A percentile compares a stretch with the other conserved stretches of the same genome.
phyloP scores from a whole-genome alignment of 53 echinoderm and acorn worm genomes.

The Apostichopus leukothele region DNA sequence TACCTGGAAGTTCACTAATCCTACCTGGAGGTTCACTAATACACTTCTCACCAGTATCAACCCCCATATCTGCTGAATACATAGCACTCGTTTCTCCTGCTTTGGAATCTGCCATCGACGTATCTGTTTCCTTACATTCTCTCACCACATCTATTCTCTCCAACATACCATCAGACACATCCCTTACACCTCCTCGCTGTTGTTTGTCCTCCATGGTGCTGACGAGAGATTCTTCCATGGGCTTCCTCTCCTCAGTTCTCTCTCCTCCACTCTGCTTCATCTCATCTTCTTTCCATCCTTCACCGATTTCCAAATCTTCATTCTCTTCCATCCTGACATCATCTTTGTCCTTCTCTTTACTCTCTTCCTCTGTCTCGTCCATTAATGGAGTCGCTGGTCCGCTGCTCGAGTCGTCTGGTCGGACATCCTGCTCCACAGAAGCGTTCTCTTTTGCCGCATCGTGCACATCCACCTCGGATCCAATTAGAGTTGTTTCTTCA shows the following conservation, averaged over 20 bases:
- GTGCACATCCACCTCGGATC: neutral
- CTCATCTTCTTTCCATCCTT: neutral
- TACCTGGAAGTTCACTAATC: neutral
- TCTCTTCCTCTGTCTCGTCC: constrained; percentile 23
- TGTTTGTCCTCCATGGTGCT: neutral
- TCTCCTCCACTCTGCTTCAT: neutral
- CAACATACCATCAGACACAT: neutral
- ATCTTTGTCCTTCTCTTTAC: neutral
- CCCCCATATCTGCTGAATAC: too few relatives aligned
- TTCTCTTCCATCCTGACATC: neutral
- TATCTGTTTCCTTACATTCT: neutral
- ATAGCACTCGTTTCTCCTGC: too few relatives aligned
- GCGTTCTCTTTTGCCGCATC: neutral
- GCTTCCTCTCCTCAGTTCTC: neutral
- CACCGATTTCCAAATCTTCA: neutral
- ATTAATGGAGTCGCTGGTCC: constrained; percentile 41
- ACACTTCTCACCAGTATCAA: neutral
- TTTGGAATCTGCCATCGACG: neutral
- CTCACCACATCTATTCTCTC: neutral
- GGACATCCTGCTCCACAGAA: neutral
- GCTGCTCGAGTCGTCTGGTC: neutral
- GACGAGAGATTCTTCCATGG: neutral
- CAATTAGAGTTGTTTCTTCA: neutral
- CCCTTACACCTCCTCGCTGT: neutral
- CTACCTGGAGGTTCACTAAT: neutral